A percentile compares a stretch with the other conserved stretches of the same genome.
phyloP scores from a whole-genome alignment of 2,797 vertebrate genomes.

The Okamejei kenojei region DNA sequence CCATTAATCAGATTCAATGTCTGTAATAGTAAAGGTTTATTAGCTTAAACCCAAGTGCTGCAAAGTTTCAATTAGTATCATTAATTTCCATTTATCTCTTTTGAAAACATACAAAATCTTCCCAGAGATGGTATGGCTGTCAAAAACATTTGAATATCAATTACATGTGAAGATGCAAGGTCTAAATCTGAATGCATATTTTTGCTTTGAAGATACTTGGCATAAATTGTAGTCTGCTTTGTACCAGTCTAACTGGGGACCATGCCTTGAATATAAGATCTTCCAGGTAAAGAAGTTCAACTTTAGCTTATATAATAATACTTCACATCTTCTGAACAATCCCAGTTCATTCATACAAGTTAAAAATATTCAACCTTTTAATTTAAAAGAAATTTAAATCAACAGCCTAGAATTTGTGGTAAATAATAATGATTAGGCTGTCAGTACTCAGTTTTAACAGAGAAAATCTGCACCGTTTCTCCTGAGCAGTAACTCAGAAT shows the following conservation, averaged over 20 bases:
- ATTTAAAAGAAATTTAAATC: neutral
- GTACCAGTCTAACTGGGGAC: slow-evolving; percentile 54
- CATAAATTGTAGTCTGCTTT: neutral
- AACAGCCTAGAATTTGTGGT: no score
- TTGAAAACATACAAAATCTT: slow-evolving; percentile 27
- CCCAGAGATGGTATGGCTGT: neutral
- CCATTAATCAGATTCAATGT: slow-evolving; percentile 19
- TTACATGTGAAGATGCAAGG: neutral
- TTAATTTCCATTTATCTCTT: neutral
- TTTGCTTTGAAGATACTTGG: neutral
- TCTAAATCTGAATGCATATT: neutral
- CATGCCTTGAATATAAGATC: slow-evolving; percentile 61
- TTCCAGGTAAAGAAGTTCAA: neutral
- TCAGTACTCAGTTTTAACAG: no score
- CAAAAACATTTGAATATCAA: slow-evolving; percentile 26
- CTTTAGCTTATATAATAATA: neutral
- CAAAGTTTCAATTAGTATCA: neutral
- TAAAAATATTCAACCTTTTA: slow-evolving; percentile 7
- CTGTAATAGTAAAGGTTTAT: slow-evolving; percentile 7
- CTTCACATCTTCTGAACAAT: neutral
- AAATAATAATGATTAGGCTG: no score
- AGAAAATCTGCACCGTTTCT: no score
- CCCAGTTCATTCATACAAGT: neutral
- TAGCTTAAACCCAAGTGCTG: slow-evolving; percentile 25
- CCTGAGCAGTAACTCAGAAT: no score